phyloP scores from a whole-genome alignment of 2,888 invertebrate genomes.

The Tenthredo distinguenda region DNA sequence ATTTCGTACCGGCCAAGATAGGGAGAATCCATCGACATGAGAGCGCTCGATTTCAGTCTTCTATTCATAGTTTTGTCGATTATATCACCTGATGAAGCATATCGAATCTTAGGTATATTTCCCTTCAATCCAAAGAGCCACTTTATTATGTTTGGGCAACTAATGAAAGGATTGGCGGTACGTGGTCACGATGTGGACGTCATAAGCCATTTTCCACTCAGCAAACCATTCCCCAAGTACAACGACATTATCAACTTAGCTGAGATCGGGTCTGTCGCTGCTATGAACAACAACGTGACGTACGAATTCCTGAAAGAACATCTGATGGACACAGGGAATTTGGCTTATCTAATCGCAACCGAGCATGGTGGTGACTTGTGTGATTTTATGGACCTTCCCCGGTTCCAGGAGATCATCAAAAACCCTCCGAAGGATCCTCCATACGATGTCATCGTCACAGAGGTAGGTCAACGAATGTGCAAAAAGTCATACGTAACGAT shows the following conservation, averaged over 20 bases:
- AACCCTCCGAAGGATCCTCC: constrained; percentile 19
- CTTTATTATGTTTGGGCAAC: constrained; percentile 76
- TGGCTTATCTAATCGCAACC: background rate
- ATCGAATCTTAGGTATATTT: constrained; percentile 76
- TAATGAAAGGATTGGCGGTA: constrained; percentile 75
- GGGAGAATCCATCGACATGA: background rate
- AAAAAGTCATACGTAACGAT: background rate
- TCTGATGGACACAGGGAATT: background rate
- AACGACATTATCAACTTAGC: constrained; percentile 15
- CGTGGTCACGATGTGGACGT: constrained; percentile 76
- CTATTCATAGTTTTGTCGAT: constrained; percentile 13
- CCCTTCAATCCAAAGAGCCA: constrained; percentile 78
- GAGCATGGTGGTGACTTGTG: constrained; percentile 55
- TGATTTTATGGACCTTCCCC: constrained; percentile 58
- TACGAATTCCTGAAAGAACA: background rate
- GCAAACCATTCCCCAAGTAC: background rate
- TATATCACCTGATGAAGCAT: constrained; percentile 62
- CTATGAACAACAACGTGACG: constrained; percentile 15
- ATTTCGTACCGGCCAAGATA: background rate
- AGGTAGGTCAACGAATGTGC: constrained; percentile 12
- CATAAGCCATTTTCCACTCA: constrained; percentile 59
- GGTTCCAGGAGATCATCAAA: constrained; percentile 61
- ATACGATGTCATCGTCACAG: constrained; percentile 50
- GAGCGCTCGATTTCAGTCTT: background rate
- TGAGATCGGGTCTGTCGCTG: background rate